Evolutionary conservation across 2,888 invertebrate species (phyloP).

Genomic region (Tinea pellionella): DNA sequence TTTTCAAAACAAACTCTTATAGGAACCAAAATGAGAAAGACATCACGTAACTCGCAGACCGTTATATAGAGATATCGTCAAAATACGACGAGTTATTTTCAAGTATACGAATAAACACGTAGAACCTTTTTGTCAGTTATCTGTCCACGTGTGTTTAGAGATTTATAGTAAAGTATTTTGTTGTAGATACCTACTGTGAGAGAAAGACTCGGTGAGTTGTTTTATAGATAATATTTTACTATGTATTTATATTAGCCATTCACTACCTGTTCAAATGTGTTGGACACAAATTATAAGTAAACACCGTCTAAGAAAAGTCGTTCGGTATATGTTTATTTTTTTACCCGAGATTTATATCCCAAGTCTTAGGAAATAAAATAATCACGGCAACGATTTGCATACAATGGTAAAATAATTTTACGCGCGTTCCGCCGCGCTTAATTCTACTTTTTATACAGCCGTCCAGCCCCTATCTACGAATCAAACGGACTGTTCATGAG

Average conservation of each 20-base stretch:
- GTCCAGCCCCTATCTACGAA: constrained; percentile 66
- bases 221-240: too few relatives aligned
- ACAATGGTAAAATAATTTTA: constrained; percentile 71
- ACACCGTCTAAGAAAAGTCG: constrained; percentile 1
- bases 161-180: background rate
- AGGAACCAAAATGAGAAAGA: background rate
- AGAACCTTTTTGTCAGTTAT: background rate
- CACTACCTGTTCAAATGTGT: background rate
- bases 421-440: constrained; percentile 68
- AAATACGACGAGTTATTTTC: background rate
- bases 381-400: constrained; percentile 67
- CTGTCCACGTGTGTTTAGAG: background rate
- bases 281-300: background rate
- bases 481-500: constrained; percentile 52
- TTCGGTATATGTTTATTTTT: constrained; percentile 27
- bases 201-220: too few relatives aligned
- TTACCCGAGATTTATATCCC: constrained; percentile 61
- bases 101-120: background rate
- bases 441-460: constrained; percentile 66
- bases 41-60: background rate
- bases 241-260: background rate
- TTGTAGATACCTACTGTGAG: too few relatives aligned
- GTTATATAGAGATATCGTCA: background rate
- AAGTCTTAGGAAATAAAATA: constrained; percentile 68
- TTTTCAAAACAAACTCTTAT: too few relatives aligned